These are phyloP conservation scores for Philereme transversata DNA, from an alignment of 2,888 invertebrate species.

Conservation along the genomic window DNA sequence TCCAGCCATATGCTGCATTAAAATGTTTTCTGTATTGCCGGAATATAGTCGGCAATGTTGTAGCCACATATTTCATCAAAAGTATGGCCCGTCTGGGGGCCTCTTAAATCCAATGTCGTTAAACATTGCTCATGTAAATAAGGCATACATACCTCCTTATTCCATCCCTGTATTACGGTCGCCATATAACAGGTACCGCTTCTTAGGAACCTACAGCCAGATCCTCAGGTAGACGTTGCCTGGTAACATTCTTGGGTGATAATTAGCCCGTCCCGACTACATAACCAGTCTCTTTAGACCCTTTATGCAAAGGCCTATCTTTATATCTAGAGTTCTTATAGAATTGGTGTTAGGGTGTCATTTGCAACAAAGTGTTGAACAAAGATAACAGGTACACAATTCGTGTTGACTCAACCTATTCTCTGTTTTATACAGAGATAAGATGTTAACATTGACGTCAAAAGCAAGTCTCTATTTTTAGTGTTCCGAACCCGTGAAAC, in stretches of 20 bases:
- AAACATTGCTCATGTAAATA: too few species aligned
- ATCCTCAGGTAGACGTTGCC: constrained; percentile 21
- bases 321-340: neutral
- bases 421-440: constrained; percentile 15
- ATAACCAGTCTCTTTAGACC: constrained; percentile 33
- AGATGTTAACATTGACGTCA: constrained; percentile 32
- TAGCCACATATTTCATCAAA: too few species aligned
- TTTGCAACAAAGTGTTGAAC: constrained; percentile 9
- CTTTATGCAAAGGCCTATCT: neutral
- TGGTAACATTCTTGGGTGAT: constrained; percentile 42
- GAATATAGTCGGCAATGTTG: too few species aligned
- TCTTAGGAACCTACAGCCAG: neutral
- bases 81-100: too few species aligned
- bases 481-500: too few species aligned
- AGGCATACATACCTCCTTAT: too few species aligned
- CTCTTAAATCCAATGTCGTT: too few species aligned
- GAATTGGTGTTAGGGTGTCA: constrained; percentile 3
- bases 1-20: too few species aligned
- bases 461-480: neutral
- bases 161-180: too few species aligned
- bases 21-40: too few species aligned
- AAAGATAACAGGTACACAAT: constrained; percentile 7
- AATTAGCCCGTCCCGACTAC: constrained; percentile 38
- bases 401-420: constrained; percentile 23
- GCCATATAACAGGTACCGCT: too few species aligned